Evolutionary conservation across 1,140 invertebrate species (phyloP).

Genomic region (Drusus annulatus): DNA sequence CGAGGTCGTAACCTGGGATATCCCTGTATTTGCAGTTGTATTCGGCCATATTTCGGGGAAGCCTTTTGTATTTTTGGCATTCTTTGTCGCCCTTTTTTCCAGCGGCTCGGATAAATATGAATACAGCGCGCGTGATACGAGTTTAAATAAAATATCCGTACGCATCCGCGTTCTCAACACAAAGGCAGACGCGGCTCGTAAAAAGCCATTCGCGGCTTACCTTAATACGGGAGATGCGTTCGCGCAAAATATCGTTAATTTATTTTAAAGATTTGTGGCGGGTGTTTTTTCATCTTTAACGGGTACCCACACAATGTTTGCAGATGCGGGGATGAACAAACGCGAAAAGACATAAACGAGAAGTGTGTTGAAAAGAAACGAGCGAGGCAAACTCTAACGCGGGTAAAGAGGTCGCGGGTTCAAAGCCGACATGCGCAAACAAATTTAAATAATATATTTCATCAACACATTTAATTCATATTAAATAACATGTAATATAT

Average conservation of each 20-base stretch:
- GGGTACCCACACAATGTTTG: no score
- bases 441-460: no score
- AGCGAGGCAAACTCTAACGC: no score
- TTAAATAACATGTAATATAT: no score
- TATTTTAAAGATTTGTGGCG: constrained; percentile 19
- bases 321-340: no score
- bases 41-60: constrained; percentile 11
- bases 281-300: no score
- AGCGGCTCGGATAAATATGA: constrained; percentile 30
- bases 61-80: constrained; percentile 21
- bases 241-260: constrained; percentile 1
- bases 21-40: background rate
- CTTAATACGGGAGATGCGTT: constrained; percentile 18
- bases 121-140: constrained; percentile 27
- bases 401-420: no score
- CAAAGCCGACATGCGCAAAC: no score
- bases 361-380: no score
- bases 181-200: background rate
- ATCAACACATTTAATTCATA: no score
- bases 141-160: constrained; percentile 39
- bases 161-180: constrained; percentile 8
- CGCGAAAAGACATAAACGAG: no score
- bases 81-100: constrained; percentile 32
- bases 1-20: background rate
- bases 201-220: constrained; percentile 23